These are phyloP conservation scores for Bugulina stolonifera DNA, from an alignment of 2,888 invertebrate genomes.

Conservation along the genomic window DNA sequence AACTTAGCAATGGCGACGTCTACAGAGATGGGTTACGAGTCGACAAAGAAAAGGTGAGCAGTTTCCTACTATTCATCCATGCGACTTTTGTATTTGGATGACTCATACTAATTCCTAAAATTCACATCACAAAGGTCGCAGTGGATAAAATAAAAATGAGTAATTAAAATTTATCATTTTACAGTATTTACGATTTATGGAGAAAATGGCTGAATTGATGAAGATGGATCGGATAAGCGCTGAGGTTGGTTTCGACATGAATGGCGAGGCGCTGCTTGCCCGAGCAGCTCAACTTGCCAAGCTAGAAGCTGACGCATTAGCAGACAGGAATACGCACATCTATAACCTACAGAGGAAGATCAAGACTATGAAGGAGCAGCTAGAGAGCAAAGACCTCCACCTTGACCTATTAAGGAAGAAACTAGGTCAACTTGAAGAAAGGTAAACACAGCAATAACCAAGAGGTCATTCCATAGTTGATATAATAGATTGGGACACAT, in stretches of 20 bases:
- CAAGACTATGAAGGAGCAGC: conserved; percentile 77
- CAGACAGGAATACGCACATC: conserved; percentile 78
- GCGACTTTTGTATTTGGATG: too few species aligned
- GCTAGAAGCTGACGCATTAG: conserved; percentile 74
- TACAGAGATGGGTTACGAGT: conserved; percentile 67
- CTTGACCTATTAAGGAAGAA: conserved; percentile 81
- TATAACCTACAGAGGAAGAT: conserved; percentile 78
- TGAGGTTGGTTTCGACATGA: conserved; percentile 74
- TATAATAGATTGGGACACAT: too few species aligned
- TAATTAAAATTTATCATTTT: too few species aligned
- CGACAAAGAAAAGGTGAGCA: conserved; percentile 70
- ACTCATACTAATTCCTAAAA: too few species aligned
- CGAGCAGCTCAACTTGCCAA: conserved; percentile 77
- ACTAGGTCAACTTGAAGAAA: conserved; percentile 74
- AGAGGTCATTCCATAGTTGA: too few species aligned
- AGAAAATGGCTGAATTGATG: conserved; percentile 72
- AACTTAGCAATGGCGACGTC: conserved; percentile 68
- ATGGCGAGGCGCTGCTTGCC: conserved; percentile 75
- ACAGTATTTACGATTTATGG: conserved; percentile 64
- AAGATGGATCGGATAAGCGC: conserved; percentile 77
- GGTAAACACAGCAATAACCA: conserved; percentile 42
- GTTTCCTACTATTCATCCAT: too few species aligned
- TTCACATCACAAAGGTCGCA: too few species aligned
- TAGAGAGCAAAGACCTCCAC: conserved; percentile 84
- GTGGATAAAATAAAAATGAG: too few species aligned